phyloP scores from a whole-genome alignment of 2,797 vertebrate genomes.

The Phataginus tetradactyla region DNA sequence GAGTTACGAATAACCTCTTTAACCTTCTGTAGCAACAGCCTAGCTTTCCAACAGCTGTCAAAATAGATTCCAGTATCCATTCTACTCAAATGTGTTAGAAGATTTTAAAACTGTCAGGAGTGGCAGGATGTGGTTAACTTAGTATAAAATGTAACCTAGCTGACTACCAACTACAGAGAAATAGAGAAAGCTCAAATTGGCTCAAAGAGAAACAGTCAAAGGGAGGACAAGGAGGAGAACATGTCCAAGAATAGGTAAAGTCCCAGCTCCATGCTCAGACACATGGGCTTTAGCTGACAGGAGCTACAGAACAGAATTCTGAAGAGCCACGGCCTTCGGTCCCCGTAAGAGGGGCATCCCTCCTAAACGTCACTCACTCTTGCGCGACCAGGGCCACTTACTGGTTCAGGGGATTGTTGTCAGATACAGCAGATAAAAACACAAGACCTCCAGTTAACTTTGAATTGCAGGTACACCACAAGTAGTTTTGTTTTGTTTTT shows the following conservation, averaged over 20 bases:
- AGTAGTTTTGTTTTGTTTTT: background rate
- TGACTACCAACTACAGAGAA: slow-evolving; percentile 42
- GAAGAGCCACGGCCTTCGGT: background rate
- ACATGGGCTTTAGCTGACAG: background rate
- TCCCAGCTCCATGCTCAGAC: background rate
- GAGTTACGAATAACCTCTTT: slow-evolving; percentile 75
- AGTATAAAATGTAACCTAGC: slow-evolving; percentile 51
- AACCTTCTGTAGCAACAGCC: slow-evolving; percentile 68
- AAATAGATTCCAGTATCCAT: slow-evolving; percentile 77
- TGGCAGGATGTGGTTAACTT: slow-evolving; percentile 63
- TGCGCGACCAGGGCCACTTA: no score
- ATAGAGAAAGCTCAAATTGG: background rate
- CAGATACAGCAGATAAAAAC: background rate
- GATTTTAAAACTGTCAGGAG: slow-evolving; percentile 71
- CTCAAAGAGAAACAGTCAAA: slow-evolving; percentile 40
- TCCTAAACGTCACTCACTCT: background rate
- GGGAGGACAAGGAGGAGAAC: background rate
- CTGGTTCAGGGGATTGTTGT: background rate
- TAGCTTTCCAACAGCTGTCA: slow-evolving; percentile 78
- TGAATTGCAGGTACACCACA: background rate
- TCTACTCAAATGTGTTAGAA: slow-evolving; percentile 66
- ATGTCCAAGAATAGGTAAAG: background rate
- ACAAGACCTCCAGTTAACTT: background rate
- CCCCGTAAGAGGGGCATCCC: no score
- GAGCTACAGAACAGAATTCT: background rate